Evolutionary conservation across 2,888 invertebrate genomes (phyloP), one percentile per base, ranked within the genome.

Genomic region (Dorcus hopei): DNA sequence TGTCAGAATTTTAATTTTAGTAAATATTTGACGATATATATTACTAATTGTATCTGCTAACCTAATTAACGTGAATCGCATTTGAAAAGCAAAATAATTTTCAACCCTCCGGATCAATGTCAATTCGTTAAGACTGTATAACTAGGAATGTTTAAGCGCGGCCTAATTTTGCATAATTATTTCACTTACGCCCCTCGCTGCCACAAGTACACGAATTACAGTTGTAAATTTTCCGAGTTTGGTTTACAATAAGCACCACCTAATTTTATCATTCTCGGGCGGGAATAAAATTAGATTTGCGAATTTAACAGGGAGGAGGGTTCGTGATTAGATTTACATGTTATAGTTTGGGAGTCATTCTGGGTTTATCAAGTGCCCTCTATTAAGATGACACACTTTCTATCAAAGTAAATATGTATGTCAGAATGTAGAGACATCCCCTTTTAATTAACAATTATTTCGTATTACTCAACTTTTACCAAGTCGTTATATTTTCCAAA

Each of bases 171-270:
- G 72, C 74, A 73, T 77, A 77, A 78, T 78, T 77, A 77, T 77
- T 77, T 76, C 74, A 70, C 69, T 75, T 76, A 74, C 65, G 69
- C 69, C 69, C 70, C 72, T 68, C 70, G 64, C 68, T 67, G 71
- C 76, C 76, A 76, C 77, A 77, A 77, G 74, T 77, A 76, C 74
- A 70, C 73, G 75, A 78, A 78, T 77, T 78, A 77, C 73, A 74
- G 72, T 71, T 75, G 76, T 74, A 75, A 80, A 80, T 80, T 79
- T 79, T 77, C 78, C 77, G 74, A 80, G 80, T 80, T 80, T 79
- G 79, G 79, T 80, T 80, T 80, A 80, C 80, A 80, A 80, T 80
- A 79, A 80, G 80, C 78, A 75, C 74, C 74, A 73, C 74, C 76
- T 80, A 80, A 80, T 80, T 80, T 76, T 77, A 80, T 79, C 79